These are phyloP conservation scores for Myathropa florea DNA, from an alignment of 2,888 invertebrate genomes.

Conservation along the genomic window DNA sequence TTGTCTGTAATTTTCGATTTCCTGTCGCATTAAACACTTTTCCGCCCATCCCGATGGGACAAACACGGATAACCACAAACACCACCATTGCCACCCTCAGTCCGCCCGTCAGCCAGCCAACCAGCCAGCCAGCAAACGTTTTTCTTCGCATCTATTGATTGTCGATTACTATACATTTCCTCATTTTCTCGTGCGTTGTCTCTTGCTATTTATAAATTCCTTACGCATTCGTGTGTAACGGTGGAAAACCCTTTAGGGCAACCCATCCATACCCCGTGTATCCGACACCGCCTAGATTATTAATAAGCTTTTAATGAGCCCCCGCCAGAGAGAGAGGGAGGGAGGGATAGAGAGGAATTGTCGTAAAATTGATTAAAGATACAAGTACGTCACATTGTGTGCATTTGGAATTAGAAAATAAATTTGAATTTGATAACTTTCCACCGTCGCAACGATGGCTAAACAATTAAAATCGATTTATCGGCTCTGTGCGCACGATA, in stretches of 20 bases:
- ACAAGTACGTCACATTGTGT: conserved; percentile 3
- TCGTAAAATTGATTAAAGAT: conserved; percentile 21
- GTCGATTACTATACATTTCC: conserved; percentile 34
- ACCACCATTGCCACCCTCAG: background rate
- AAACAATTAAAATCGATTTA: conserved; percentile 56
- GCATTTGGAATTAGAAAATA: conserved; percentile 34
- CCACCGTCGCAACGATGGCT: background rate
- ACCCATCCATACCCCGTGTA: background rate
- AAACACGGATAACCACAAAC: background rate
- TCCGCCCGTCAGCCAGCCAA: no score
- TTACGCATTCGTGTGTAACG: conserved; percentile 58
- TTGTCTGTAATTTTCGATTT: conserved; percentile 65
- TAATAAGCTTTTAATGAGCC: conserved; percentile 62
- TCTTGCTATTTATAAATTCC: conserved; percentile 47
- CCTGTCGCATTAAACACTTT: conserved; percentile 49
- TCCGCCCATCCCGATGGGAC: background rate
- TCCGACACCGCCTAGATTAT: conserved; percentile 37
- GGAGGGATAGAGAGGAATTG: background rate
- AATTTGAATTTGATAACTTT: conserved; percentile 45
- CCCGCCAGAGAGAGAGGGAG: background rate
- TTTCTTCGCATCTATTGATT: conserved; percentile 3
- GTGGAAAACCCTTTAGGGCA: conserved; percentile 64
- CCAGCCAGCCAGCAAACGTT: no score
- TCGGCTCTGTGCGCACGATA: conserved; percentile 41
- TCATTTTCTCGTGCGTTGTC: conserved; percentile 3